phyloP scores from a whole-genome alignment of 2,113 vertebrate genomes.

The Paramisgurnus dabryanus region DNA sequence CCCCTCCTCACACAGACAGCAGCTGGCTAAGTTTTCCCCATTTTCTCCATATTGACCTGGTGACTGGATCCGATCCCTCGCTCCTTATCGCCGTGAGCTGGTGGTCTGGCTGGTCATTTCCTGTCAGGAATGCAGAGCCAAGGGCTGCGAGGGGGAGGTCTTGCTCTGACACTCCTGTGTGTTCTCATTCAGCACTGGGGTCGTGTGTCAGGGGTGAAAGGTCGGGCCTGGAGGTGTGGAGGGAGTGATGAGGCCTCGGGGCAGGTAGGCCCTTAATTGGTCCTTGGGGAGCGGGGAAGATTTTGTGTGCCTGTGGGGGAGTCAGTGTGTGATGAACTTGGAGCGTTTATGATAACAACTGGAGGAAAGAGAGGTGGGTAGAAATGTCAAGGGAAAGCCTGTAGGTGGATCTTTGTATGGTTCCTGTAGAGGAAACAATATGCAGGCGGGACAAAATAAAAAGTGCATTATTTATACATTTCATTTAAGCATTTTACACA shows the following conservation, averaged over 20 bases:
- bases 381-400: constrained; percentile 17
- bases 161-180: constrained; percentile 71
- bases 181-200: constrained; percentile 78
- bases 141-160: constrained; percentile 59
- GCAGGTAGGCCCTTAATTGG: constrained; percentile 77
- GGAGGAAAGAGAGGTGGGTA: constrained; percentile 16
- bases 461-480: not conserved
- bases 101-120: constrained; percentile 44
- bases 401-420: not conserved
- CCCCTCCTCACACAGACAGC: not conserved
- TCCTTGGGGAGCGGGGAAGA: constrained; percentile 62
- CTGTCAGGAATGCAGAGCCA: constrained; percentile 44
- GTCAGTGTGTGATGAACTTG: constrained; percentile 34
- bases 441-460: not conserved
- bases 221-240: constrained; percentile 52
- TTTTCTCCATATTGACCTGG: constrained; percentile 57
- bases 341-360: constrained; percentile 22
- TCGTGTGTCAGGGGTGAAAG: constrained; percentile 80
- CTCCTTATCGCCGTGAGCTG: constrained; percentile 25
- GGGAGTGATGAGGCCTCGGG: constrained; percentile 57
- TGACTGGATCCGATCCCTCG: constrained; percentile 60
- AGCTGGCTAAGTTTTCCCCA: constrained; percentile 38
- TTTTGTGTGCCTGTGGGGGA: constrained; percentile 42
- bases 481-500: not conserved
- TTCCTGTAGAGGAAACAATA: not conserved